Percentiles rank a stretch among this genome's conserved stretches.
These are phyloP conservation scores for Hippasteria phrygiana DNA, from an alignment of 53 echinoderm and acorn worm genomes.

Conservation along the genomic window DNA sequence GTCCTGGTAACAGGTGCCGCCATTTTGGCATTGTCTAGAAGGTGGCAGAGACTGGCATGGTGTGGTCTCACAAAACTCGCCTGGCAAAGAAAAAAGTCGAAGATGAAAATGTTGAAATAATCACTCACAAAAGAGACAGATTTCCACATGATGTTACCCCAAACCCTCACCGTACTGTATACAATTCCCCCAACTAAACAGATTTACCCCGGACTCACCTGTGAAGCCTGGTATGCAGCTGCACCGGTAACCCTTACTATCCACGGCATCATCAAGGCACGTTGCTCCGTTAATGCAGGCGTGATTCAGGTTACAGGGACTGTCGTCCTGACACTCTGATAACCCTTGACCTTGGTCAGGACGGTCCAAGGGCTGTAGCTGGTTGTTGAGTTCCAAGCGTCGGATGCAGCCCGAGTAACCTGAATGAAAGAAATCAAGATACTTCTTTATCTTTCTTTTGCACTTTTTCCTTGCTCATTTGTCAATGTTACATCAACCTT, in stretches of 20 bases:
- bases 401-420: constrained; percentile 91
- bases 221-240: constrained; percentile 78
- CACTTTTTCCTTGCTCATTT: too few species aligned
- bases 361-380: constrained; percentile 53
- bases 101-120: too few species aligned
- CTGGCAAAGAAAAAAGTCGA: constrained; percentile 50
- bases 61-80: constrained; percentile 73
- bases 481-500: too few species aligned
- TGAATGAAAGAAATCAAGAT: constrained; percentile 7
- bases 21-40: constrained; percentile 85
- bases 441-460: not conserved
- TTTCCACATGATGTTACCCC: too few species aligned
- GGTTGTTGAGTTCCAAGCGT: constrained; percentile 60
- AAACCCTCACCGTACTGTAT: too few species aligned
- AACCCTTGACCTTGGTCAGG: constrained; percentile 67
- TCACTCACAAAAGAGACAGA: too few species aligned
- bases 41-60: constrained; percentile 75
- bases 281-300: constrained; percentile 80
- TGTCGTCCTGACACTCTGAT: constrained; percentile 73
- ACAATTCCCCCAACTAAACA: too few species aligned
- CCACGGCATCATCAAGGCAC: constrained; percentile 64
- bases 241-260: constrained; percentile 78
- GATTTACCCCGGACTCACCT: constrained; percentile 67
- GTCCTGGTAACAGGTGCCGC: constrained; percentile 80
- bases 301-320: constrained; percentile 81